Conservation (phyloP, 2,888 invertebrate genomes). For the Escarpia spicata region DNA sequence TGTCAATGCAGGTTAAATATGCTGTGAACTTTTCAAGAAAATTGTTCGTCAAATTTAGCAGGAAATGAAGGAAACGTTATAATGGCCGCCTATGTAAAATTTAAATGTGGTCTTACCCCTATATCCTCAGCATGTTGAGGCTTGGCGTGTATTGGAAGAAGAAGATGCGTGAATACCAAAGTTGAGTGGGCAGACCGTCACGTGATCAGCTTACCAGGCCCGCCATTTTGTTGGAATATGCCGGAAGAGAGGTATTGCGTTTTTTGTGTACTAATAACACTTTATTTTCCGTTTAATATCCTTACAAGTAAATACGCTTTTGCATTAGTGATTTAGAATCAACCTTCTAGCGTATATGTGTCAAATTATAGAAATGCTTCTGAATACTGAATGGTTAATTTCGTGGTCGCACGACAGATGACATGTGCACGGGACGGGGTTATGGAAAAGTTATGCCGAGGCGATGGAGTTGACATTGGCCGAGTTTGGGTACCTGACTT, state of each 20-base stretch:
- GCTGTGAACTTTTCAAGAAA: no score
- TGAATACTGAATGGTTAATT: background rate
- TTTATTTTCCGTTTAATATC: background rate
- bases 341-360: background rate
- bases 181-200: background rate
- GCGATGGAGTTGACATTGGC: no score
- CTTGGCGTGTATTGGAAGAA: no score
- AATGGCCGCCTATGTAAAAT: no score
- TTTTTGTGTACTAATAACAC: background rate
- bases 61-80: no score
- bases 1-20: no score
- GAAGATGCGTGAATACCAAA: background rate
- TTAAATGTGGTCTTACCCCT: no score
- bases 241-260: background rate
- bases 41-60: no score
- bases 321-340: background rate
- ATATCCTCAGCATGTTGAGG: no score
- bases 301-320: background rate
- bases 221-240: background rate
- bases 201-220: background rate
- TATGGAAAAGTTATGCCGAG: no score
- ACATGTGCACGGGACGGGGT: no score
- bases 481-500: no score
- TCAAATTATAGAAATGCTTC: background rate
- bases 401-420: background rate